phyloP scores from a whole-genome alignment of 1,140 invertebrate species.

The Laupala kohalensis region DNA sequence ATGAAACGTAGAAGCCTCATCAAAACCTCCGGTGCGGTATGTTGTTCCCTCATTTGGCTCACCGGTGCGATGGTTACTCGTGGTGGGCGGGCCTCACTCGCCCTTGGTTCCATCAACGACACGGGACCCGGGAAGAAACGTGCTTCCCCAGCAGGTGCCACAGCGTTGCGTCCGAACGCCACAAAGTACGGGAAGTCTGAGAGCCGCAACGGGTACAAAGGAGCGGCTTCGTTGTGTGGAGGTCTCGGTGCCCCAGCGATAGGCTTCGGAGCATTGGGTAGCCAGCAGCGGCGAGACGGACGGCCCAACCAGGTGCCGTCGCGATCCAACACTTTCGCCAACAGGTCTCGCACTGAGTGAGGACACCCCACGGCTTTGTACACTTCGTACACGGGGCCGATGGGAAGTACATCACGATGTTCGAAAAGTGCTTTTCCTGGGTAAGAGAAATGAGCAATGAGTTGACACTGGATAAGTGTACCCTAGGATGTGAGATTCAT shows the following conservation, averaged over 20 bases:
- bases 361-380: conserved; percentile 34
- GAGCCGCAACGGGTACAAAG: not conserved
- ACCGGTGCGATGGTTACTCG: not conserved
- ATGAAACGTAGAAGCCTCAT: no score
- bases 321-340: conserved; percentile 15
- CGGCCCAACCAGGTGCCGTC: not conserved
- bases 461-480: no score
- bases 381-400: conserved; percentile 32
- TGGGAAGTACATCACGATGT: conserved; percentile 27
- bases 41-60: no score
- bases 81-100: no score
- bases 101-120: not conserved
- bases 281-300: no score
- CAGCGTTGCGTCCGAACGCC: not conserved
- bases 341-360: conserved; percentile 29
- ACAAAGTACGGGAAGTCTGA: not conserved
- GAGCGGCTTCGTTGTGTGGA: not conserved
- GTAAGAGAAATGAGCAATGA: no score
- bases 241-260: no score
- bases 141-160: not conserved
- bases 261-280: no score
- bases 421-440: not conserved
- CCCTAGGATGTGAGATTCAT: no score
- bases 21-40: no score
- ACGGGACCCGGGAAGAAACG: not conserved